Percentiles rank a stretch among this genome's conserved stretches.
phyloP scores from a whole-genome alignment of 2,888 invertebrate species.

The Cheiracanthium punctorium region DNA sequence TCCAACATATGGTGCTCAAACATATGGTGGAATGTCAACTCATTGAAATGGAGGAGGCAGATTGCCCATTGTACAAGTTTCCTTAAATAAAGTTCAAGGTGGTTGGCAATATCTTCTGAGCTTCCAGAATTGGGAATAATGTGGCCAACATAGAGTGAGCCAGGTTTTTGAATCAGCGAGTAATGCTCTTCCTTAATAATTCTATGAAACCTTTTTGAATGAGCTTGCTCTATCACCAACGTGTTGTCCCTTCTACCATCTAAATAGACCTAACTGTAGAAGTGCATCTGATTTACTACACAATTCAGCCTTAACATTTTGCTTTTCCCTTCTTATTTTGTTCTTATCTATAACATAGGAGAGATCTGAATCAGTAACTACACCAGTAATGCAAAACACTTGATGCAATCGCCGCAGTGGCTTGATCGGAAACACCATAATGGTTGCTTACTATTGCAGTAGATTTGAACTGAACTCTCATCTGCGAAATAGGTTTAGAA shows the following conservation, averaged over 20 bases:
- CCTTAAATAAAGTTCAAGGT: too few species aligned
- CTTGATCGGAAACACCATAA: constrained; percentile 14
- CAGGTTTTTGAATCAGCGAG: background rate
- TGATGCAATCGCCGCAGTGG: constrained; percentile 14
- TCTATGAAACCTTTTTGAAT: too few species aligned
- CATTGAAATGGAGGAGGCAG: too few species aligned
- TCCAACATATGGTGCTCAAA: too few species aligned
- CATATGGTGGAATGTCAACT: too few species aligned
- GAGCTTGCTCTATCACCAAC: too few species aligned
- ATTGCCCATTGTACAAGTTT: too few species aligned
- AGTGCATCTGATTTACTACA: constrained; percentile 12
- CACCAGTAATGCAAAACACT: constrained; percentile 1
- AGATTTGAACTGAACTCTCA: constrained; percentile 12
- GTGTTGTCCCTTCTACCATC: too few species aligned
- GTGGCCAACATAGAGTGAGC: too few species aligned
- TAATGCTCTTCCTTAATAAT: background rate
- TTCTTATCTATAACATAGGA: constrained; percentile 16
- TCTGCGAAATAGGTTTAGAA: background rate
- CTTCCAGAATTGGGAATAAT: background rate
- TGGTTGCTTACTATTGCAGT: constrained; percentile 16
- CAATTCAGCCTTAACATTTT: constrained; percentile 16
- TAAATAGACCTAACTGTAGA: background rate
- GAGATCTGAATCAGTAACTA: background rate
- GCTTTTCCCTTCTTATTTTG: constrained; percentile 20
- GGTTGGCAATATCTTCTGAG: background rate